These are phyloP conservation scores for Chrysogorgia sp. DNA, from an alignment of 92 coral and sea anemone species.

Conservation along the genomic window DNA sequence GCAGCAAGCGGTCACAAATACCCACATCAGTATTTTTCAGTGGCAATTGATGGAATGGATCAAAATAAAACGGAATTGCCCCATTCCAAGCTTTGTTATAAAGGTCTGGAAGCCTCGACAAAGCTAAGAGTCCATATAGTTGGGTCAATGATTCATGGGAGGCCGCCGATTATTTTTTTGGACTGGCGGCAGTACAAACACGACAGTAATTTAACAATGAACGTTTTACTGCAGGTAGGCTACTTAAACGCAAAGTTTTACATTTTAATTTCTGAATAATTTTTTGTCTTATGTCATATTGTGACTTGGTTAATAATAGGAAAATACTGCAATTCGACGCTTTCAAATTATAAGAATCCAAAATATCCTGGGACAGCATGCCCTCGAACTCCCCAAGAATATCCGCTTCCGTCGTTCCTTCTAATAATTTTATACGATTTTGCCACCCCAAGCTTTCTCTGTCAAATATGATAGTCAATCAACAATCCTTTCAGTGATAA, in stretches of 20 bases:
- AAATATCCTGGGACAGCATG: too few species aligned
- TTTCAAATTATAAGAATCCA: too few species aligned
- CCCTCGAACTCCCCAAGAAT: too few species aligned
- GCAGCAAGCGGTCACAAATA: conserved; percentile 45
- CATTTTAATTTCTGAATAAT: too few species aligned
- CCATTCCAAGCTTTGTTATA: conserved; percentile 46
- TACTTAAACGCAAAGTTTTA: too few species aligned
- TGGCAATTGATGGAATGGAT: conserved; percentile 71
- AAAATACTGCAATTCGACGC: not conserved
- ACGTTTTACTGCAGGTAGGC: conserved; percentile 64
- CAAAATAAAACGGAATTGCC: conserved; percentile 67
- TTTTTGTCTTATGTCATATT: not conserved
- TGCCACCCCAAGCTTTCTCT: too few species aligned
- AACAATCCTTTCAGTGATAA: too few species aligned
- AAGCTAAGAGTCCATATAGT: conserved; percentile 60
- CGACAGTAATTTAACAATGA: conserved; percentile 57
- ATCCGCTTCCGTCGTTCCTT: too few species aligned
- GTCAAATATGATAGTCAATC: too few species aligned
- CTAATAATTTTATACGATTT: too few species aligned
- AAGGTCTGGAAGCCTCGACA: conserved; percentile 45
- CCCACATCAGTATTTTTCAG: conserved; percentile 52
- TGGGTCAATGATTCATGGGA: conserved; percentile 62
- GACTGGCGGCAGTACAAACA: conserved; percentile 61
- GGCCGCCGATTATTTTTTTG: conserved; percentile 60
- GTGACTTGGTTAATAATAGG: not conserved